Evolutionary conservation across 2,113 vertebrate genomes (phyloP).

Genomic region (Coryphaenoides rupestris): DNA sequence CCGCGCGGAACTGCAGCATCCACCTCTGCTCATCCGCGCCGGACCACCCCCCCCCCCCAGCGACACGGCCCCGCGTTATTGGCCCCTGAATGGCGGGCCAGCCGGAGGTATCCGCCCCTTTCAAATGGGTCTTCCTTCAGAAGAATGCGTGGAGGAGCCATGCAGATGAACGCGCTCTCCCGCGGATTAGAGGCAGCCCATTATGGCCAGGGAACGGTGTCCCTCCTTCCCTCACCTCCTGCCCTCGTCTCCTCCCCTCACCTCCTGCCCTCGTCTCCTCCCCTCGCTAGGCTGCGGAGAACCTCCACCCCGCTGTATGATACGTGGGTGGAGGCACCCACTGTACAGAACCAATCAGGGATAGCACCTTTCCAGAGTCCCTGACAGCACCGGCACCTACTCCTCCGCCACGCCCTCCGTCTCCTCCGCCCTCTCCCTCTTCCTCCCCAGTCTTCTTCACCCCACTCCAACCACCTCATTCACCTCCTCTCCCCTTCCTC

Average conservation of each 20-base stretch:
- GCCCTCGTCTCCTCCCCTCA: no score
- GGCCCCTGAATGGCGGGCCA: constrained; percentile 36
- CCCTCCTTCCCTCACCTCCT: constrained; percentile 6
- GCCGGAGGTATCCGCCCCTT: constrained; percentile 44
- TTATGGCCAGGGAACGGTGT: constrained; percentile 32
- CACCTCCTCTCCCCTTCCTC: no score
- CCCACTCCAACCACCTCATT: no score
- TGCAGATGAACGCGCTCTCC: constrained; percentile 43
- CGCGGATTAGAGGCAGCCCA: constrained; percentile 53
- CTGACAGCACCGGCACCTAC: constrained; percentile 16
- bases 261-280: neutral
- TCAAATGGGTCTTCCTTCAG: constrained; percentile 33
- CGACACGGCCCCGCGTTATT: constrained; percentile 36
- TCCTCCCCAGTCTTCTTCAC: no score
- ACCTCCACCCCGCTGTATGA: constrained; percentile 16
- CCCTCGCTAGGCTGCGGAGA: neutral
- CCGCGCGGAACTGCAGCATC: constrained; percentile 27
- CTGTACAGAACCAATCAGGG: constrained; percentile 47
- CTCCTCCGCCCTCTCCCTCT: no score
- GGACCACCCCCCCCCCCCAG: constrained; percentile 26
- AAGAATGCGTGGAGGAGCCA: constrained; percentile 22
- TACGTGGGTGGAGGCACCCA: constrained; percentile 23
- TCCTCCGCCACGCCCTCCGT: no score
- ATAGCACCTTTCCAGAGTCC: constrained; percentile 24
- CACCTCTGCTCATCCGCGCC: constrained; percentile 39